Base-by-base conservation (phyloP, 2,888 invertebrate species). In the Drosophila paracracens region DNA sequence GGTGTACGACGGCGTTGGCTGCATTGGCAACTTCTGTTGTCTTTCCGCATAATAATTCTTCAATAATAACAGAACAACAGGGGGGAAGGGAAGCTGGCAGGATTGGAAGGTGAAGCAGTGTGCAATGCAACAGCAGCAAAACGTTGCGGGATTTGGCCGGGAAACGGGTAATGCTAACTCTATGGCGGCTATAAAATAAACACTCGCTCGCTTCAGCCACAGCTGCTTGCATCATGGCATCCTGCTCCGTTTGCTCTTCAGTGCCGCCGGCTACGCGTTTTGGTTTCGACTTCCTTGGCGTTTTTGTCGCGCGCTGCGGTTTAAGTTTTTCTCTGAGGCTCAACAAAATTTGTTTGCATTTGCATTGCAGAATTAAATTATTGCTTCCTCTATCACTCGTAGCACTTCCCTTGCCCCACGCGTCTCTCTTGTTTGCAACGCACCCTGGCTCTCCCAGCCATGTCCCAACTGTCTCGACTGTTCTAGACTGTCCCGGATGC, bases 321-420 rank as follows among this genome's bases (percentile, higher is more conserved):
- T 85, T 78, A 83, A 85, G 84, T 86, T 85, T 74, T 76, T 83
- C 81, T 81, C 83, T 88, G 84, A 83, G 84, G 87, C 78, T 82
- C 75, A 82, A 78, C 78, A 74, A 79, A 89, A 89, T 84, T 89
- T 89, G 83, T 86, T 90, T 90, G 81, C 80, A 85, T 86, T 88
- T 83, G 78, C 88, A 85, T 80, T 80, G 86, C 82, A 76, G 83
- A 89, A 89, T 90, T 89, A 86, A 90, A 89, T 89, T 90, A 90
- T 89, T 84, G 84, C 83, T 88, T 89, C 90, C 84, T 88, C 84
- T 77, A 70, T 69, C 74, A 62, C 73, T 71, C 64, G 48, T 25
- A 16, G 64, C 29, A 36, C 16, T 29, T 18, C 29, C 25, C 18
- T 33, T 7, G 16, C 33, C 51, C 18, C 16, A 38, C 25, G 33